Evolutionary conservation across 2,888 invertebrate genomes (phyloP), one percentile per base, ranked within the genome.

Genomic region (Microdon myrmicae): DNA sequence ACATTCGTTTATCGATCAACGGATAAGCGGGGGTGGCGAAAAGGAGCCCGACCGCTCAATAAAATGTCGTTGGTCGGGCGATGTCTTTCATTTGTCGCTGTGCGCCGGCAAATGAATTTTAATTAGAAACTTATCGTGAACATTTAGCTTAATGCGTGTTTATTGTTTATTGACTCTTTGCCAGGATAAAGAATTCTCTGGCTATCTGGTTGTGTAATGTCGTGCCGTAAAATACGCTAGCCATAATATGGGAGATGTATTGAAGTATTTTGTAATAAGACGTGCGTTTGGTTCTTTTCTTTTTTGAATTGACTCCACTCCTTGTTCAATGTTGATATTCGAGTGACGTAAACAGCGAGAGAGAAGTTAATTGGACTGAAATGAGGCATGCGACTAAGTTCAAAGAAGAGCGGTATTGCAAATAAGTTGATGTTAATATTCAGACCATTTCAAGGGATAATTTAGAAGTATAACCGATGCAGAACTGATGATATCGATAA

Each of bases 81-180:
- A 58, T 64, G 56, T 64, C 53, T 45, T 64, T 64, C 51, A 61
- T 61, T 49, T 49, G 55, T 44, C 44, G 37, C 38, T 43, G 51
- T 44, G 22, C 41, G 41, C 32, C 44, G 29, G 47, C 37, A 34
- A 58, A 59, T 66, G 58, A 66, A 58, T 66, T 66, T 59, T 59
- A 66, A 66, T 66, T 58, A 66, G 58, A 66, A 66, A 66, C 58
- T 66, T 66, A 66, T 66, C 64, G 64, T 32, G 53, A 58, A 48
- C 64, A 66, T 66, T 66, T 58, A 66, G 43, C 32, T 66, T 39
- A 66, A 66, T 66, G 51, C 41, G 51, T 59, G 64, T 66, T 66
- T 66, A 66, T 59, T 66, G 64, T 66, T 66, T 66, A 66, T 66
- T 58, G 59, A 59, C 47, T 44, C 37, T 47, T 64, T 58, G 41